Percentiles rank a stretch among this genome's conserved stretches.
Conservation (phyloP, 2,797 vertebrate genomes). For the Halcyon chelicuti region DNA sequence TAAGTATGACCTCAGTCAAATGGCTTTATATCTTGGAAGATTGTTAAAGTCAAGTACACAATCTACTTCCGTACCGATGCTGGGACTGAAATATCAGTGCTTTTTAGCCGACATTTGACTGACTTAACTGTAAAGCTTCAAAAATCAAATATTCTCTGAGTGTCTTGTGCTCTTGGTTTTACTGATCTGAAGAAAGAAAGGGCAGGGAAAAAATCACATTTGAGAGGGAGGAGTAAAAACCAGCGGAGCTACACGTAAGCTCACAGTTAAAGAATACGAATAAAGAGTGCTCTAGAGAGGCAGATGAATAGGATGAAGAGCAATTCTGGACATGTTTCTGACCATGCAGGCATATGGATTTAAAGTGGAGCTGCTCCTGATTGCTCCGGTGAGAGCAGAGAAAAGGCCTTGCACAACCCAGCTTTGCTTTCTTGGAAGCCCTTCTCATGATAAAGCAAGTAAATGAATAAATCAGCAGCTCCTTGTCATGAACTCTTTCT, state of each 20-base stretch:
- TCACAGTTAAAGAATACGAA: neutral
- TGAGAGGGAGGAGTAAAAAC: neutral
- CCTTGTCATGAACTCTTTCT: neutral
- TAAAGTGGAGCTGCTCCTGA: neutral
- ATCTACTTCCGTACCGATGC: neutral
- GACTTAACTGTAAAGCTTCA: neutral
- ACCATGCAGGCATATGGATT: accelerated
- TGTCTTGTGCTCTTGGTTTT: neutral
- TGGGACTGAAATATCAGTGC: neutral
- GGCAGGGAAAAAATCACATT: neutral
- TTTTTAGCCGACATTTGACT: neutral
- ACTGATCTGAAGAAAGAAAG: neutral
- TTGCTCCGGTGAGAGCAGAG: neutral
- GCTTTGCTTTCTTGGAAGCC: neutral
- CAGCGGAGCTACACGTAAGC: neutral
- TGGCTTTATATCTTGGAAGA: conserved; percentile 55
- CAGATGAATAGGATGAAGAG: neutral
- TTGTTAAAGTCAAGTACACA: conserved; percentile 33
- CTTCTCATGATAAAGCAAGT: neutral
- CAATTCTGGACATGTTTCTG: neutral
- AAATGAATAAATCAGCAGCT: neutral
- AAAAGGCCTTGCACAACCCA: neutral
- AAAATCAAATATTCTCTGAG: neutral
- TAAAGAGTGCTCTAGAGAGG: neutral
- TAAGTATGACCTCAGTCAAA: conserved; percentile 63